Evolutionary conservation across 1,140 invertebrate genomes (phyloP), one percentile per base, ranked within the genome.

Genomic region (Vollenhovia emeryi): DNA sequence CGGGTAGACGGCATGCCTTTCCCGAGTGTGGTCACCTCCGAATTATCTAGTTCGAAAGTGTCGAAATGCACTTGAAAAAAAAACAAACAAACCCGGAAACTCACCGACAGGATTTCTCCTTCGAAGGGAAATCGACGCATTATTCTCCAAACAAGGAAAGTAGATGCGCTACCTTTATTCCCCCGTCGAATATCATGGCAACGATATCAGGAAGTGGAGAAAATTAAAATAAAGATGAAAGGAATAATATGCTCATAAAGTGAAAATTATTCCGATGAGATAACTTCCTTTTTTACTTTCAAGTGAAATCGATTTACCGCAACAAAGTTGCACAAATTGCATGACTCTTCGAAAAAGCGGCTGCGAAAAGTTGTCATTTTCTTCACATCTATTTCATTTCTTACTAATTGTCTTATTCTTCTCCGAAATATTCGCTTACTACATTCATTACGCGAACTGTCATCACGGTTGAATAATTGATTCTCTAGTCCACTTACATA

Each of bases 241-340:
- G 1, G 7, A 78, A 64, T 62, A 21, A 78, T 36, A 50, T 78
- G 1, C 13, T 30, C 7, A 33, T 76, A 75, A 75, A 73, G 48
- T 18, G 27, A 73, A 73, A 40, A 74, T 74, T 74, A 7, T 52
- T 62, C 6, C 18, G 21, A 79, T 24, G 21, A 24, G 24, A 52
- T 18, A 50, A 79, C 62, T 66, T 66, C n/a, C n/a, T n/a, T n/a
- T 60, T 60, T 60, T 75, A 75, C 45, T 9, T 60, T 43, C 9
- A 7, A 76, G 73, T 60, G 73, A 76, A 76, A 76, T 43, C 55
- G 36, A 45, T 76, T 60, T 76, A 74, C 40, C 18, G 40, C 55
- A 76, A 40, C 50, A 30, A 45, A 24, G 36, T 60, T 48, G 30
- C 36, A 30, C 55, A 24, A 59, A 40, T 52, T 75, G 15, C 73